phyloP scores from a whole-genome alignment of 1,140 invertebrate species.

The Pogonognathellus flavescens region DNA sequence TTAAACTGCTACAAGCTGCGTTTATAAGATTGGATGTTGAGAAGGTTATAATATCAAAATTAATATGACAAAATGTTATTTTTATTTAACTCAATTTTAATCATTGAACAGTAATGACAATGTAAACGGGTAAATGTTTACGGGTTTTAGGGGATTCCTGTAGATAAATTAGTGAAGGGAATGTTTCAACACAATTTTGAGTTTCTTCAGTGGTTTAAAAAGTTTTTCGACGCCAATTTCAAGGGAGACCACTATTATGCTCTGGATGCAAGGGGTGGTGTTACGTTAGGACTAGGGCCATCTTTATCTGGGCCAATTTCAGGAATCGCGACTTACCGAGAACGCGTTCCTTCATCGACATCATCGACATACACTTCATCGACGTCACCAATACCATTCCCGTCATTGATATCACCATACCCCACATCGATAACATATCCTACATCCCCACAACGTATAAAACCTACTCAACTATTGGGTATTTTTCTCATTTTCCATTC shows the following conservation, averaged over 20 bases:
- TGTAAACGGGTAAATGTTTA: no score
- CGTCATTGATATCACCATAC: background rate
- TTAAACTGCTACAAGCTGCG: conserved; percentile 95
- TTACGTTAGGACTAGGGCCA: conserved; percentile 72
- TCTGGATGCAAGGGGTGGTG: conserved; percentile 84
- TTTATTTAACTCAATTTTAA: no score
- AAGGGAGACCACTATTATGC: conserved; percentile 95
- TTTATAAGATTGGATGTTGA: conserved; percentile 99
- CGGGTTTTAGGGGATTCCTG: conserved; percentile 90
- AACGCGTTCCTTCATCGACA: conserved; percentile 70
- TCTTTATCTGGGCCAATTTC: no score
- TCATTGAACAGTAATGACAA: no score
- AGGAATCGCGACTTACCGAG: conserved; percentile 70
- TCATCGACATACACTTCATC: conserved; percentile 68
- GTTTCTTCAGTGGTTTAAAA: conserved; percentile 99
- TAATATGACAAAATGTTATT: no score
- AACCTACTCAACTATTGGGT: no score
- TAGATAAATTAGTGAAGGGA: conserved; percentile 97
- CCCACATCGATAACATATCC: background rate
- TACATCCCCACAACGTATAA: no score
- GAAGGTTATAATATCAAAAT: conserved; percentile 84
- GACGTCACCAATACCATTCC: conserved; percentile 59
- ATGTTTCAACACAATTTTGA: conserved; percentile 99
- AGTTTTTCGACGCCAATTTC: conserved; percentile 99
- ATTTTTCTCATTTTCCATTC: no score